Base-by-base conservation (phyloP, 2,888 invertebrate species). In the Eilema depressum region DNA sequence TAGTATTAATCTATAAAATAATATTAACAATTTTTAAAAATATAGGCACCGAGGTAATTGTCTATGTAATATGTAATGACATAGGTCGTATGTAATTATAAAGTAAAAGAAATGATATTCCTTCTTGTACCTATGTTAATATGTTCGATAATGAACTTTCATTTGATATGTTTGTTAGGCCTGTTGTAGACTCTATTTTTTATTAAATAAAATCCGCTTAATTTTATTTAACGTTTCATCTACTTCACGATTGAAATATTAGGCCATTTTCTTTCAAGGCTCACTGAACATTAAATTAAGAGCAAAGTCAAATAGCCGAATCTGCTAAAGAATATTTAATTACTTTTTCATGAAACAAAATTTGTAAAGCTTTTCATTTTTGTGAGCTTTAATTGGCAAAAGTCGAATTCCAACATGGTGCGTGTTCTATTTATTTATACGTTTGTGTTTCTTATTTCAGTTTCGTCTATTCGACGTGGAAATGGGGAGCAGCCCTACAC, bases 381-480 rank as follows among this genome's bases (percentile, higher is more conserved):
- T 47, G 47, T 47, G 47, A 47, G 7, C 20, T 37, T 47, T 53
- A 53, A 53, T 53, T n/a, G n/a, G 10, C 53, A 53, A 53, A n/a
- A n/a, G 53, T n/a, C n/a, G n/a, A 53, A 53, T 53, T 53, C n/a
- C 53, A 53, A n/a, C 8, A n/a, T 2, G n/a, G 7, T n/a, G n/a
- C 5, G 17, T 53, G 53, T n/a, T 60, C 33, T 59, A 20, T 70
- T 59, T 62, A 56, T 65, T 73, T 61, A 63, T 62, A 69, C 20
- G 26, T n/a, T 60, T 20, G 23, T 65, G 14, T 75, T 77, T 75
- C 14, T 59, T 25, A 73, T 75, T 74, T 64, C 78, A 66, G 71
- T 87, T 93, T 81, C 92, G 93, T 89, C 82, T 93, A 73, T 81
- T 93, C 71, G 93, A 94, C 63, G 88, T 92, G 30, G 94, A 95